These are phyloP conservation scores for Anolis sagrei DNA, from an alignment of 2,113 vertebrate genomes.

Conservation along the genomic window DNA sequence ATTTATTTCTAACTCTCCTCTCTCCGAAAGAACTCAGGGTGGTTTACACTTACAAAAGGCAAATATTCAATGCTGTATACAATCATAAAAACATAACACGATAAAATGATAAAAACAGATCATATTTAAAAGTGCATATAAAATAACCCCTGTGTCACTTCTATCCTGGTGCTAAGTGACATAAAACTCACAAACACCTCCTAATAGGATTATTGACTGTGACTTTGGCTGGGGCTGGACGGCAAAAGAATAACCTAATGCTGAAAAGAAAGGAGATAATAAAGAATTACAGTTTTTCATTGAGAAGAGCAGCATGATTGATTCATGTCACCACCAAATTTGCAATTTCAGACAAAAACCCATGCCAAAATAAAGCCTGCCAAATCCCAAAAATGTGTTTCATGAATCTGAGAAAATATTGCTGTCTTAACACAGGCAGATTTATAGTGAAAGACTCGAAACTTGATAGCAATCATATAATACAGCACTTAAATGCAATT, in stretches of 20 bases:
- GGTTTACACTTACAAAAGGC: too few relatives aligned
- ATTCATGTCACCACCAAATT: background rate
- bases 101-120: too few relatives aligned
- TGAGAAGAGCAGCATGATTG: conserved; percentile 2
- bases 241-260: background rate
- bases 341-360: background rate
- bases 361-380: background rate
- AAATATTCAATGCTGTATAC: too few relatives aligned
- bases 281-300: background rate
- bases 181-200: background rate
- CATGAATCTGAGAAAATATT: background rate
- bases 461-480: background rate
- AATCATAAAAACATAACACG: too few relatives aligned
- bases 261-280: background rate
- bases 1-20: too few relatives aligned
- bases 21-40: too few relatives aligned
- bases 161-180: conserved; percentile 6
- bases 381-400: background rate
- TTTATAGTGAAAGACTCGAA: background rate
- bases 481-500: background rate
- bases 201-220: background rate
- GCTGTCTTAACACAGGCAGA: background rate
- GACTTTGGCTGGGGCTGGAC: background rate
- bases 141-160: conserved; percentile 16
- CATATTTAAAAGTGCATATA: too few relatives aligned